Evolutionary conservation across 2,888 invertebrate genomes (phyloP).

Genomic region (Bugula neritina): DNA sequence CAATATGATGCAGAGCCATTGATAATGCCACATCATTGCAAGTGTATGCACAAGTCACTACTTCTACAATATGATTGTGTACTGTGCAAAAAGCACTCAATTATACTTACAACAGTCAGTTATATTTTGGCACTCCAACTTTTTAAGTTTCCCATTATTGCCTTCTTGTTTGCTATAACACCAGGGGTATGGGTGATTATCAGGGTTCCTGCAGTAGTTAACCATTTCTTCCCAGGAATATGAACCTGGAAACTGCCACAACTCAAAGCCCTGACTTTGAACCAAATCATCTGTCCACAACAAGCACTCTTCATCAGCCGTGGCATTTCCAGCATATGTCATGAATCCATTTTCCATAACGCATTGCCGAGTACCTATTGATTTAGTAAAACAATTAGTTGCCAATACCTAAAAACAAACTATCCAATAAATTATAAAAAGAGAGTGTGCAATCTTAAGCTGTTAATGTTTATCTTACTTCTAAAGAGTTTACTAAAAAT

Average conservation of each 20-base stretch:
- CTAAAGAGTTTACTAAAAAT: too few species aligned
- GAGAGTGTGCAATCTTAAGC: too few species aligned
- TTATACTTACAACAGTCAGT: background rate
- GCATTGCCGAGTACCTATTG: conserved; percentile 14
- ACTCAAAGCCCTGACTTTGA: conserved; percentile 4
- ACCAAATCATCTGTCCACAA: conserved; percentile 1
- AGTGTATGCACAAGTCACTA: too few species aligned
- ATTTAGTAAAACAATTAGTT: too few species aligned
- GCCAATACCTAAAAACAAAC: too few species aligned
- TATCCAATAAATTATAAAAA: too few species aligned
- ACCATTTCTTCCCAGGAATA: conserved; percentile 8
- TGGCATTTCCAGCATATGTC: background rate
- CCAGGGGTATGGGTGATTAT: conserved; percentile 16
- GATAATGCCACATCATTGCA: too few species aligned
- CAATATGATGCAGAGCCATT: too few species aligned
- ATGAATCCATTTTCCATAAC: conserved; percentile 17
- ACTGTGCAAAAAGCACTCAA: too few species aligned
- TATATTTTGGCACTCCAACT: background rate
- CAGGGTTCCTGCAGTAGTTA: conserved; percentile 26
- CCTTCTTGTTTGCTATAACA: conserved; percentile 3
- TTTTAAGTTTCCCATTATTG: background rate
- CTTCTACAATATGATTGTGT: too few species aligned
- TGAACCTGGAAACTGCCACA: conserved; percentile 21
- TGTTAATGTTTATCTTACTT: too few species aligned
- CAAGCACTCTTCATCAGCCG: background rate